Evolutionary conservation across 2,113 vertebrate genomes (phyloP).

Genomic region (Alouatta palliata): DNA sequence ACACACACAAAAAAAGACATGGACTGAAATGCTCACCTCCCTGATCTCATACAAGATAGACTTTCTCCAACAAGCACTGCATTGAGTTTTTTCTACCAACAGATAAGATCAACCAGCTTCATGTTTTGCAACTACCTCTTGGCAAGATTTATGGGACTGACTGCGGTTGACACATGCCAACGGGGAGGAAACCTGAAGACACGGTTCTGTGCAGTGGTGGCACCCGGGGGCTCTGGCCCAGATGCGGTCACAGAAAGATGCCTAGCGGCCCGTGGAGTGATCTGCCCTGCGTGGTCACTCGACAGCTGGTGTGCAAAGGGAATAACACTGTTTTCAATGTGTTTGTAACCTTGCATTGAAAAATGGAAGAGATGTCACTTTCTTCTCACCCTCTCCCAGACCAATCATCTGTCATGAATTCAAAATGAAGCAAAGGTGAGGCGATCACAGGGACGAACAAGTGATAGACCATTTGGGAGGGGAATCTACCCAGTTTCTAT

Average conservation of each 20-base stretch:
- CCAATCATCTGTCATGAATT: not conserved
- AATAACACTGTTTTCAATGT: not conserved
- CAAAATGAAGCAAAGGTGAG: not conserved
- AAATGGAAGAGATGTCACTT: not conserved
- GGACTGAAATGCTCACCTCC: not conserved
- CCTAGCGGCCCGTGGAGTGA: not conserved
- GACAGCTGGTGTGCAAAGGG: not conserved
- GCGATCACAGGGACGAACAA: not conserved
- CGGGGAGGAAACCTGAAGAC: not conserved
- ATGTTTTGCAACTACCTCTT: constrained; percentile 35
- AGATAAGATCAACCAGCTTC: not conserved
- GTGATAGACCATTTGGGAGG: not conserved
- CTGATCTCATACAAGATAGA: not conserved
- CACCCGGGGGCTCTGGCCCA: not conserved
- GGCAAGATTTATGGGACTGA: not conserved
- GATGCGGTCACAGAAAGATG: not conserved
- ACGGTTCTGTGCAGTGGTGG: rapidly evolving
- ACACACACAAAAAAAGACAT: not conserved
- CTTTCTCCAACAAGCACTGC: constrained; percentile 1
- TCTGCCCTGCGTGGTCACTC: not conserved
- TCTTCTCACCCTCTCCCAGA: not conserved
- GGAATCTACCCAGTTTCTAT: not conserved
- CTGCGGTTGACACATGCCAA: not conserved
- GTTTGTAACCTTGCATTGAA: not conserved
- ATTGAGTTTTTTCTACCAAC: constrained; percentile 15